Percentiles rank a stretch among this genome's conserved stretches.
Evolutionary conservation across 2,113 vertebrate species (phyloP).

Genomic region (Cololabis saira): DNA sequence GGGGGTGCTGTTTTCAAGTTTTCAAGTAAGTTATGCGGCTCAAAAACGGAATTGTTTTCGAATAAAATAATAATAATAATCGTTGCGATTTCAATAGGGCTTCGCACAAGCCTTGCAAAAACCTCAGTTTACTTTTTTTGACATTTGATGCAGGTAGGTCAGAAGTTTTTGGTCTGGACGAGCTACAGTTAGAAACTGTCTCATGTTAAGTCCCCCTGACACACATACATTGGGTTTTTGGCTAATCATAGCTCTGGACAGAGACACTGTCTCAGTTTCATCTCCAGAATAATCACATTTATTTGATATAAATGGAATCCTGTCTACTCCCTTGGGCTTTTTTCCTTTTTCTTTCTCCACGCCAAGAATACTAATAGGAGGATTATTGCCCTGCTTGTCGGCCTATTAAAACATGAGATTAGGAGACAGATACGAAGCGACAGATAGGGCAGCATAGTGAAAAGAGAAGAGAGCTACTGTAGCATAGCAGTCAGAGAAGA

Average conservation of each 20-base stretch:
- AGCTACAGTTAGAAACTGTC: no score
- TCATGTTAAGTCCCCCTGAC: no score
- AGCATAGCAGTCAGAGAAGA: constrained; percentile 29
- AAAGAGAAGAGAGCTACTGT: background rate
- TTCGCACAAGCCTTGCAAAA: no score
- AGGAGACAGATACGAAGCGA: constrained; percentile 46
- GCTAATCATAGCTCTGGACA: constrained; percentile 18
- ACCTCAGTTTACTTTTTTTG: no score
- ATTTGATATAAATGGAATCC: constrained; percentile 51
- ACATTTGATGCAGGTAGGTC: no score
- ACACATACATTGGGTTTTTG: constrained; percentile 21
- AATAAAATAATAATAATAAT: no score
- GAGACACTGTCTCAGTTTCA: constrained; percentile 22
- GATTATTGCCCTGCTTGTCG: constrained; percentile 60
- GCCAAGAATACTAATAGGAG: constrained; percentile 57
- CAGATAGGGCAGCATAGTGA: constrained; percentile 4
- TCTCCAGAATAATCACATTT: constrained; percentile 58
- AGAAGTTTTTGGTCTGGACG: background rate
- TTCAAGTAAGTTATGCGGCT: no score
- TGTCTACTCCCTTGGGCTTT: constrained; percentile 28
- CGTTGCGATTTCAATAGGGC: no score
- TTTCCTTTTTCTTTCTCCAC: constrained; percentile 23
- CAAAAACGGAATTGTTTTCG: no score
- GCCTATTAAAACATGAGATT: constrained; percentile 59
- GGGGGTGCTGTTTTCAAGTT: no score